Base-by-base conservation (phyloP, 2,113 vertebrate species). In the Nothocercus julius region DNA sequence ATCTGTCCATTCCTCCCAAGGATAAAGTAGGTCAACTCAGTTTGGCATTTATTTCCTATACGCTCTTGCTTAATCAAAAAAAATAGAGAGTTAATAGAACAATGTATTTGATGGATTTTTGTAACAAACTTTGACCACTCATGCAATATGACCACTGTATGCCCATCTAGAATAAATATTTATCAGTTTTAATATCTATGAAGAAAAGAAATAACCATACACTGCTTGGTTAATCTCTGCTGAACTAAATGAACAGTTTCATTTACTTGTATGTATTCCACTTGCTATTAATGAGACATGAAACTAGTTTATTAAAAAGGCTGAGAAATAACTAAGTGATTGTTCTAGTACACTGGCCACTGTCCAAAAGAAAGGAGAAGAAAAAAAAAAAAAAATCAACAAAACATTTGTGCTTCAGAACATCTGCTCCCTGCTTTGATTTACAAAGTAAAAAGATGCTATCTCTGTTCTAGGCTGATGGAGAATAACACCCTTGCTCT, bases 11-110 rank as follows among this genome's bases (percentile, higher is more conserved):
- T 72, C 79, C 58, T 92, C 45, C 54, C 30, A 89, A 38, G 53
- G 38, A 61, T 34, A 86, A 90, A 90, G 45, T 86, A 83, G 94
- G 89, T 90, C 91, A 93, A 78, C 21, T 68, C 61, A 17, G 4
- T 81, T 94, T 83, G 85, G 49, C 70, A 87, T 79, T 90, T 76
- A 18, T 80, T 51, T 38, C 49, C 82, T 89, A 78, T 51, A 53
- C 7, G 27, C 40, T 90, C 28, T 85, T 44, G 38, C 72, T 90
- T 32, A 5, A 13, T 11, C 63, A 76, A 87, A 85, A 83, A 74
- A 83, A 74, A 27, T 34, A 84, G 38, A 13, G 2, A 24, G 7
- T 34, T 56, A n/a, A 81, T 40, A 9, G 19, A 95, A n/a, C 36
- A 91, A 85, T 25, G 0, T 77, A 87, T 77, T 77, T 81, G 24